A percentile compares a stretch with the other conserved stretches of the same genome.
Evolutionary conservation across 2,888 invertebrate genomes (phyloP).

Genomic region (Pheosia gnoma): DNA sequence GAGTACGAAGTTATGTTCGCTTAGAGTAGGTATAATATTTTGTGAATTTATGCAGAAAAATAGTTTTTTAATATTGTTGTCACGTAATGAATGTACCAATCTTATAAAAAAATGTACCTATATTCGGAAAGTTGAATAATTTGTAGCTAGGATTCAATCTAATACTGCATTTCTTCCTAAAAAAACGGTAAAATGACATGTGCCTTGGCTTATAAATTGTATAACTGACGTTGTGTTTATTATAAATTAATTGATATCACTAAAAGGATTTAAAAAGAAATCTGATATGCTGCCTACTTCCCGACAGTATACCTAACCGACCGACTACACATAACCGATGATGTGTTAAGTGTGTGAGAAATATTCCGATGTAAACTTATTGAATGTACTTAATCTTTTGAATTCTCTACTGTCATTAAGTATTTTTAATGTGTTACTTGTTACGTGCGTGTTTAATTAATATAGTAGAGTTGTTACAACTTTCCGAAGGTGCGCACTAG

Average conservation of each 20-base stretch:
- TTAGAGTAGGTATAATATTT: conserved; percentile 83
- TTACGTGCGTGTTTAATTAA: conserved; percentile 49
- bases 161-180: conserved; percentile 79
- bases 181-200: conserved; percentile 73
- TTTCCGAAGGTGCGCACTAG: conserved; percentile 84
- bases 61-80: conserved; percentile 84
- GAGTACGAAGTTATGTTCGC: conserved; percentile 78
- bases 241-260: conserved; percentile 50
- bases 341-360: conserved; percentile 6
- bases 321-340: conserved; percentile 15
- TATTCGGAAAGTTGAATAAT: conserved; percentile 84
- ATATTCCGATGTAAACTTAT: conserved; percentile 7
- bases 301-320: conserved; percentile 28
- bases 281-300: conserved; percentile 63
- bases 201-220: conserved; percentile 81
- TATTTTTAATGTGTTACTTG: conserved; percentile 43
- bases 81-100: conserved; percentile 81
- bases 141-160: conserved; percentile 84
- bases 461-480: conserved; percentile 77
- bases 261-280: conserved; percentile 17
- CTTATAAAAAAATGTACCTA: conserved; percentile 82
- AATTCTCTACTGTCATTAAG: conserved; percentile 41
- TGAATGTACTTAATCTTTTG: conserved; percentile 42
- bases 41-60: conserved; percentile 82
- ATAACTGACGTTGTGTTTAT: conserved; percentile 72